Evolutionary conservation across 2,888 invertebrate genomes (phyloP), one percentile per base, ranked within the genome.

Genomic region (Smittia sp.): DNA sequence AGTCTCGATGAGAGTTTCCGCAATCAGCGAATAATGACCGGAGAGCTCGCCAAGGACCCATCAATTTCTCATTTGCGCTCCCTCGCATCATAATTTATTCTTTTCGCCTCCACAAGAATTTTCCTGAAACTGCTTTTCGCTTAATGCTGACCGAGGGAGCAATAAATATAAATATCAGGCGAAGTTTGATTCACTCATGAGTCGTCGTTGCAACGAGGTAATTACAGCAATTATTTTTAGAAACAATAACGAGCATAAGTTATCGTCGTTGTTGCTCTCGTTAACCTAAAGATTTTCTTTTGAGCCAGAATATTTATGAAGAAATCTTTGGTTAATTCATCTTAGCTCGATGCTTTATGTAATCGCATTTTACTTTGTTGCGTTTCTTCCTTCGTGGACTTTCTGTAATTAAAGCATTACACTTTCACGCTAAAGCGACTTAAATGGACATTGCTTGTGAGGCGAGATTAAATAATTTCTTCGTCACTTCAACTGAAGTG

Each of bases 91-190:
- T 58, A 58, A 58, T 58, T 58, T 58, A 58, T 18, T 22, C 11
- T 38, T 38, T 38, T 38, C 6, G 6, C 38, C 38, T 38, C 38
- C 18, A 18, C 20, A 58, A 20, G 18, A 3, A 22, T n/a, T 54
- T 25, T 20, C 38, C 20, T 20, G 15, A 54, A 70, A 70, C 54
- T 70, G 46, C 54, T 70, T 58, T 54, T 27, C 46, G 9, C 22
- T 27, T 70, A 70, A 70, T 54, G 69, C 3, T 27, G 54, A 18
- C 52, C 69, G 25, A 52, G 69, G 69, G 69, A 70, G 54, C 25
- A 70, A 70, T 70, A 70, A 70, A 70, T 70, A 70, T 25, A 27
- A 22, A 58, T 58, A 58, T 58, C 18, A 58, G 6, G 22, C 1
- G 11, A 58, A 58, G 11, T 52, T 52, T 52, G 52, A 52, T 52